phyloP scores from a whole-genome alignment of 2,797 vertebrate genomes.

The Triplophysa yarkandensis region DNA sequence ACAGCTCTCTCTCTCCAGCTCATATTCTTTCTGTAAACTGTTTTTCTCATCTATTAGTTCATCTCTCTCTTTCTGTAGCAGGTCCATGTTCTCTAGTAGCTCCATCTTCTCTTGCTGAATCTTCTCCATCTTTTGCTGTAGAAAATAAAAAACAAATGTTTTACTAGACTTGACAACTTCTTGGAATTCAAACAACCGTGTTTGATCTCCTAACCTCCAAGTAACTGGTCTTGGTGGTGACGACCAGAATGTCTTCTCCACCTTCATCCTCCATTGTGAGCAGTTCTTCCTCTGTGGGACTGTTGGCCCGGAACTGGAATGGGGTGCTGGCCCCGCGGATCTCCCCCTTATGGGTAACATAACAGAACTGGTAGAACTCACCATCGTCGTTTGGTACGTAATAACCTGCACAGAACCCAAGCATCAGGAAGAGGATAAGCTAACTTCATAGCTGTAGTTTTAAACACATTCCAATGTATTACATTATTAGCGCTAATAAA shows the following conservation, averaged over 20 bases:
- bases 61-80: conserved; percentile 85
- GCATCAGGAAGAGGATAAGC: not conserved
- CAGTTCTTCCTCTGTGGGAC: conserved; percentile 90
- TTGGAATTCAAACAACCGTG: not conserved
- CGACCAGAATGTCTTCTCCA: conserved; percentile 96
- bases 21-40: conserved; percentile 70
- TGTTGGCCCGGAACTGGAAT: conserved; percentile 91
- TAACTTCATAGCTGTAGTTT: not conserved
- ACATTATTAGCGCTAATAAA: too few relatives aligned
- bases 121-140: conserved; percentile 94
- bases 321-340: conserved; percentile 98
- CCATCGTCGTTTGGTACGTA: conserved; percentile 97
- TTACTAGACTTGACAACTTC: too few relatives aligned
- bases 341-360: conserved; percentile 97
- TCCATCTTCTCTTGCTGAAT: conserved; percentile 92
- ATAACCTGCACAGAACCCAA: conserved; percentile 78
- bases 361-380: conserved; percentile 99
- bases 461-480: too few relatives aligned
- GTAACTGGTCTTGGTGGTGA: conserved; percentile 94
- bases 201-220: conserved; percentile 83
- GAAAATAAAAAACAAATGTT: conserved; percentile 38
- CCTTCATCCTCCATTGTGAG: conserved; percentile 97
- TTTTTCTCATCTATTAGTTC: conserved; percentile 84
- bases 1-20: conserved; percentile 78
- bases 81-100: conserved; percentile 80